Percentiles rank a stretch among this genome's conserved stretches.
These are phyloP conservation scores for Rynchops niger DNA, from an alignment of 2,113 vertebrate genomes.

Conservation along the genomic window DNA sequence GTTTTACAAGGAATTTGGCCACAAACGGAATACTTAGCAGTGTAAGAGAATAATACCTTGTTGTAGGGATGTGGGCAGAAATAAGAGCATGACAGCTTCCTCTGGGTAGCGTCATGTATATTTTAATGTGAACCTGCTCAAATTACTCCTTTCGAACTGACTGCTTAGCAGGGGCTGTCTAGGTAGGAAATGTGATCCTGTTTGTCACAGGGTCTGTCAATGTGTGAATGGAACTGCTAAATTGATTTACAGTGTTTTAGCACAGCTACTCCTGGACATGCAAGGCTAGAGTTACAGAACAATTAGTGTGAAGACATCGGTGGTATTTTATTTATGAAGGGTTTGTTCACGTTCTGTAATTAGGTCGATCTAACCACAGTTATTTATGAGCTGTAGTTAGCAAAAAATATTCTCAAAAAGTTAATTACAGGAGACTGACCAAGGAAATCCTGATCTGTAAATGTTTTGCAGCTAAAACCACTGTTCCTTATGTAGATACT, in stretches of 20 bases:
- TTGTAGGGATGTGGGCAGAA: background rate
- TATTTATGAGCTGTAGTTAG: conserved; percentile 24
- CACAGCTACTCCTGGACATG: conserved; percentile 16
- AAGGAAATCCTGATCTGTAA: background rate
- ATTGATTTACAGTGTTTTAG: conserved; percentile 62
- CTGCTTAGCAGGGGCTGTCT: background rate
- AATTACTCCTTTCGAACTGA: background rate
- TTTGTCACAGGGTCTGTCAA: conserved; percentile 26
- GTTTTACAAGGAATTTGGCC: background rate
- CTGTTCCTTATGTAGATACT: background rate
- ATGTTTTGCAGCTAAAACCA: background rate
- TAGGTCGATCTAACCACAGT: background rate
- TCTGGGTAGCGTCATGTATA: background rate
- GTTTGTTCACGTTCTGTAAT: background rate
- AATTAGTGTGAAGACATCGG: conserved; percentile 52
- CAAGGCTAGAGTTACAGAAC: conserved; percentile 44
- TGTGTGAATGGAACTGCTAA: conserved; percentile 42
- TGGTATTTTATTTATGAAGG: conserved; percentile 60
- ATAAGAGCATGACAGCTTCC: background rate
- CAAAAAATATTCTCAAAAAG: background rate
- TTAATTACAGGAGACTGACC: background rate
- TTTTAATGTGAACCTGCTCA: conserved; percentile 2
- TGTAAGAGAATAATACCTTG: background rate
- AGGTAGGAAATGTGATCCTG: conserved; percentile 39
- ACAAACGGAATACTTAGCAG: background rate